These are phyloP conservation scores for Aphyosemion australe DNA, from an alignment of 2,113 vertebrate genomes.

Conservation along the genomic window DNA sequence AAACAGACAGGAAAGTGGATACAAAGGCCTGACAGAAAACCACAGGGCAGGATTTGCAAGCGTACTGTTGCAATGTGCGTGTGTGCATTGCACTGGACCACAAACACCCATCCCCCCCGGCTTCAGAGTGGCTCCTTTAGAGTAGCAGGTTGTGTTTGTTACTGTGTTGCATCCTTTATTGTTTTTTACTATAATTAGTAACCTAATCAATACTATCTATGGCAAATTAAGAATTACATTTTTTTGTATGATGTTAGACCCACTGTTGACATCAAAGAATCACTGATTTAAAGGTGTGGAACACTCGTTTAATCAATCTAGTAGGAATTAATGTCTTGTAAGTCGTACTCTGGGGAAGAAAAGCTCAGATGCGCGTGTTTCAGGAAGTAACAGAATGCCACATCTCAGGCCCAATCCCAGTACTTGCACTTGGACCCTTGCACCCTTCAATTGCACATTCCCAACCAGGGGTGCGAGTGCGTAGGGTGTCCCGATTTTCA, in stretches of 20 bases:
- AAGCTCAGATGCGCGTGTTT: too few species aligned
- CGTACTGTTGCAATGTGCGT: conserved; percentile 36
- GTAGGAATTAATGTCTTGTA: too few species aligned
- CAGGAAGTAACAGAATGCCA: too few species aligned
- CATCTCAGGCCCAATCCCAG: too few species aligned
- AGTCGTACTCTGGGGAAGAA: too few species aligned
- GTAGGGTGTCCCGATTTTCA: too few species aligned
- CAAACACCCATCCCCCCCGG: conserved; percentile 21
- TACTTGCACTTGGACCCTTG: too few species aligned
- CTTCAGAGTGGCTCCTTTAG: background rate
- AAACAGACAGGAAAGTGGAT: conserved; percentile 45
- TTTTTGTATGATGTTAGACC: background rate
- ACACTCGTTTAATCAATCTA: too few species aligned
- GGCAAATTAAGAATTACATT: background rate
- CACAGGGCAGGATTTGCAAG: conserved; percentile 51
- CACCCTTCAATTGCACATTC: too few species aligned
- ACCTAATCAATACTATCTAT: background rate
- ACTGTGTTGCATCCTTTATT: background rate
- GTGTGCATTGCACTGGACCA: conserved; percentile 48
- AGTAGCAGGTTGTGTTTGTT: background rate
- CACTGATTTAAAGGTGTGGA: too few species aligned
- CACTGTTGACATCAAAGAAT: background rate
- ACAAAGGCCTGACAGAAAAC: conserved; percentile 46
- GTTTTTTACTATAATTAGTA: background rate
- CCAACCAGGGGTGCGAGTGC: too few species aligned